Percentiles rank a stretch among this genome's conserved stretches.
Evolutionary conservation across 2,797 vertebrate genomes (phyloP).

Genomic region (Tokudaia tokunoshimensis): DNA sequence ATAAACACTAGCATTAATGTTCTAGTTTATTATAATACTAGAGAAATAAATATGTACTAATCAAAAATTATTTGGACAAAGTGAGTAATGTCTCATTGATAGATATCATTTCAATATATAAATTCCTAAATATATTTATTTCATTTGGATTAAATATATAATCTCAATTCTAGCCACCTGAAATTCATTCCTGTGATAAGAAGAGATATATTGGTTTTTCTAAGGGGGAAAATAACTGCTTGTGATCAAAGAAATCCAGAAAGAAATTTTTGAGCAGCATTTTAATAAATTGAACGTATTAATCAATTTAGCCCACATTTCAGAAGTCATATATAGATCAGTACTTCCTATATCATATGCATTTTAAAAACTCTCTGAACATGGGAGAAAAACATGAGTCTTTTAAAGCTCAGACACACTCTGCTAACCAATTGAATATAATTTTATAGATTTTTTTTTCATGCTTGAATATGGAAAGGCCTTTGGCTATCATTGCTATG

Average conservation of each 20-base stretch:
- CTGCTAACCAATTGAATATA: constrained; percentile 64
- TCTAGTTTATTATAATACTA: background rate
- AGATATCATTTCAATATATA: constrained; percentile 15
- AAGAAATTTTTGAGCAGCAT: background rate
- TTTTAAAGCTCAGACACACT: constrained; percentile 57
- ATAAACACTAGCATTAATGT: constrained; percentile 12
- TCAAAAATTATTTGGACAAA: constrained; percentile 55
- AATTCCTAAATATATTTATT: constrained; percentile 11
- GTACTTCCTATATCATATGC: background rate
- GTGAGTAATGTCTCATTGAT: background rate
- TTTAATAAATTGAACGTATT: constrained; percentile 61
- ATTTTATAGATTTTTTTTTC: constrained; percentile 61
- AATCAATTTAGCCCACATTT: constrained; percentile 54
- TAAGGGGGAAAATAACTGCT: constrained; percentile 24
- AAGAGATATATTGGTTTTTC: constrained; percentile 44
- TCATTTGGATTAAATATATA: constrained; percentile 16
- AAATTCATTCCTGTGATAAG: constrained; percentile 45
- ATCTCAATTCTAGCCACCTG: background rate
- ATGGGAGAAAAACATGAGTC: constrained; percentile 65
- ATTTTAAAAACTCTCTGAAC: constrained; percentile 52
- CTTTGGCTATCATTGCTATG: constrained; percentile 49
- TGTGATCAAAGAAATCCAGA: constrained; percentile 60
- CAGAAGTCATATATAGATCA: constrained; percentile 39
- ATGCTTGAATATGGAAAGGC: constrained; percentile 27
- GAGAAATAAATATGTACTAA: constrained; percentile 32